Percentiles rank a stretch among this genome's conserved stretches.
phyloP scores from a whole-genome alignment of 2,888 invertebrate genomes.

The Agrochola circellaris region DNA sequence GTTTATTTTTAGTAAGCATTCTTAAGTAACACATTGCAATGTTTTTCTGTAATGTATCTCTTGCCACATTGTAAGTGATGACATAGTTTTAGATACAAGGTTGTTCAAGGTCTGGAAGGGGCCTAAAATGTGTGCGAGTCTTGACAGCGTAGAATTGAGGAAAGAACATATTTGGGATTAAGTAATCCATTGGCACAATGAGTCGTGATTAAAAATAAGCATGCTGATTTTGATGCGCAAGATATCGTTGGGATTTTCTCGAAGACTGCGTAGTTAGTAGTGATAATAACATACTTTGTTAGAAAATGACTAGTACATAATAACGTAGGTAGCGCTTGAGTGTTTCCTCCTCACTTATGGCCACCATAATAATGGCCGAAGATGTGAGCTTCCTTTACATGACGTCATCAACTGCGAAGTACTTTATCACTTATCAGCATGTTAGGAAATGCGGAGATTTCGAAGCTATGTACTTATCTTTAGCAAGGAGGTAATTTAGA shows the following conservation, averaged over 20 bases:
- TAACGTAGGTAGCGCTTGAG: conserved; percentile 29
- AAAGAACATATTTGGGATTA: not conserved
- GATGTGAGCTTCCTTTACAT: conserved; percentile 21
- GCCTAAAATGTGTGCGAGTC: not conserved
- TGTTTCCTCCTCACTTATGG: conserved; percentile 37
- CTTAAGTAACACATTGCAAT: not conserved
- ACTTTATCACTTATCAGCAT: conserved; percentile 36
- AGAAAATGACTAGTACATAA: conserved; percentile 30
- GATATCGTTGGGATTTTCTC: conserved; percentile 22
- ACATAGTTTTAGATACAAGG: not conserved
- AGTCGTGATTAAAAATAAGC: not conserved
- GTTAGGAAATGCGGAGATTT: conserved; percentile 45
- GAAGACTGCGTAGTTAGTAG: conserved; percentile 3
- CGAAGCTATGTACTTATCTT: conserved; percentile 53
- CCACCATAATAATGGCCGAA: conserved; percentile 28
- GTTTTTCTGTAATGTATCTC: not conserved
- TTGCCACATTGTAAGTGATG: not conserved
- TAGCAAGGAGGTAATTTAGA: conserved; percentile 48
- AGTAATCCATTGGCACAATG: not conserved
- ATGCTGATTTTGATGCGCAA: not conserved
- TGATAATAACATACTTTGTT: conserved; percentile 29
- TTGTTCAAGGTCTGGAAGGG: not conserved
- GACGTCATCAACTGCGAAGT: conserved; percentile 35
- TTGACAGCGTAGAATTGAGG: not conserved
- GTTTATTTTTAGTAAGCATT: conserved; percentile 1